Evolutionary conservation across 2,113 vertebrate species (phyloP).

Genomic region (Rhinoderma darwinii): DNA sequence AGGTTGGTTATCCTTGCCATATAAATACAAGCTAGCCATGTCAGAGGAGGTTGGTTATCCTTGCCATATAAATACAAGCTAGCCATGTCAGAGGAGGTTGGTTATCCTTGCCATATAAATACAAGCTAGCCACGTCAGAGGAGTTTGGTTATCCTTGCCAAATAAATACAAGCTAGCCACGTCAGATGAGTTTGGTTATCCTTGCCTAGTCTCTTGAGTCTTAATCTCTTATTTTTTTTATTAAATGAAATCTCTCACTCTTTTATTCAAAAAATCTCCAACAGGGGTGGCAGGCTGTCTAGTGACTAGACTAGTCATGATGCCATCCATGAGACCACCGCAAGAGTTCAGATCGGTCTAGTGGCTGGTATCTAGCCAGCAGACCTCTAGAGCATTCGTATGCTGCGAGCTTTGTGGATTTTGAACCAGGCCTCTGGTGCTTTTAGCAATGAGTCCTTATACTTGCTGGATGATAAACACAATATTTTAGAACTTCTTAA

Average conservation of each 20-base stretch:
- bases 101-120: neutral
- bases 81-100: neutral
- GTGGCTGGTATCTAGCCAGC: neutral
- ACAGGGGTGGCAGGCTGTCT: neutral
- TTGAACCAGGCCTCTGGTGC: neutral
- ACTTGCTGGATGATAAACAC: slow-evolving; percentile 2
- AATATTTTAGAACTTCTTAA: neutral
- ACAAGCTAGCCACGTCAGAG: neutral
- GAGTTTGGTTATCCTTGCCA: neutral
- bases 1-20: neutral
- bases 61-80: neutral
- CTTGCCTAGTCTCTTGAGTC: neutral
- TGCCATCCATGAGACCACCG: neutral
- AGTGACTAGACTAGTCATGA: neutral
- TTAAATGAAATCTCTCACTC: neutral
- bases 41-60: too few species aligned
- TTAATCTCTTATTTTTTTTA: too few species aligned
- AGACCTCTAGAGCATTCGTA: neutral
- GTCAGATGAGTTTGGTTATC: neutral
- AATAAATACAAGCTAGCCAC: neutral
- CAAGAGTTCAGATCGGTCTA: neutral
- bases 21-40: too few species aligned
- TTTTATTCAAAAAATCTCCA: neutral
- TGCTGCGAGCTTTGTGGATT: neutral
- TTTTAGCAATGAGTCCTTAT: neutral